A percentile compares a stretch with the other conserved stretches of the same genome.
These are phyloP conservation scores for Hirudo medicinalis DNA, from an alignment of 1,140 invertebrate species.

Conservation along the genomic window DNA sequence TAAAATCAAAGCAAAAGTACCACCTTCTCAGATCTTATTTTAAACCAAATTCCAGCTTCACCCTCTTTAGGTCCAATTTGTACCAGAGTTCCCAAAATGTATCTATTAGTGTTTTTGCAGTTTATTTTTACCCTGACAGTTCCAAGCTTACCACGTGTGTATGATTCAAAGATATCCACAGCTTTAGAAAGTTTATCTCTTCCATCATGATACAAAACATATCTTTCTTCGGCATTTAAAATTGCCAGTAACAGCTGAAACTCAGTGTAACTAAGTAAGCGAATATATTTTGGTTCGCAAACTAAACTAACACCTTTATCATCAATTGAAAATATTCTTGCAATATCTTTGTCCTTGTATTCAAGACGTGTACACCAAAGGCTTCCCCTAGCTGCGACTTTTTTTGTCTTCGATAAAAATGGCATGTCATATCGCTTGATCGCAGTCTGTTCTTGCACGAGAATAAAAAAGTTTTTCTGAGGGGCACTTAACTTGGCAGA, in stretches of 20 bases:
- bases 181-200: neutral
- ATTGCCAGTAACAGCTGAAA: conserved; percentile 2
- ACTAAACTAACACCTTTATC: neutral
- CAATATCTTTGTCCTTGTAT: neutral
- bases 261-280: neutral
- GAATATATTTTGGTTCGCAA: neutral
- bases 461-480: neutral
- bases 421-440: neutral
- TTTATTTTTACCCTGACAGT: too few species aligned
- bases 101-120: too few species aligned
- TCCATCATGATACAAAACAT: conserved; percentile 1
- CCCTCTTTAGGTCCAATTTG: too few species aligned
- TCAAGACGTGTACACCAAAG: neutral
- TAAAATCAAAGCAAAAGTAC: too few species aligned
- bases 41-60: too few species aligned
- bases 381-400: neutral
- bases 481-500: too few species aligned
- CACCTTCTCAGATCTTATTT: too few species aligned
- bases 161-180: too few species aligned
- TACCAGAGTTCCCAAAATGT: too few species aligned
- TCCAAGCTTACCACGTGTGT: too few species aligned
- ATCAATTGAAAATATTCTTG: neutral
- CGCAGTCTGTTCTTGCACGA: neutral
- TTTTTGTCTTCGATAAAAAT: neutral
- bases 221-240: neutral